Conservation (phyloP, 2,113 vertebrate species). For the Nettapus auritus region DNA sequence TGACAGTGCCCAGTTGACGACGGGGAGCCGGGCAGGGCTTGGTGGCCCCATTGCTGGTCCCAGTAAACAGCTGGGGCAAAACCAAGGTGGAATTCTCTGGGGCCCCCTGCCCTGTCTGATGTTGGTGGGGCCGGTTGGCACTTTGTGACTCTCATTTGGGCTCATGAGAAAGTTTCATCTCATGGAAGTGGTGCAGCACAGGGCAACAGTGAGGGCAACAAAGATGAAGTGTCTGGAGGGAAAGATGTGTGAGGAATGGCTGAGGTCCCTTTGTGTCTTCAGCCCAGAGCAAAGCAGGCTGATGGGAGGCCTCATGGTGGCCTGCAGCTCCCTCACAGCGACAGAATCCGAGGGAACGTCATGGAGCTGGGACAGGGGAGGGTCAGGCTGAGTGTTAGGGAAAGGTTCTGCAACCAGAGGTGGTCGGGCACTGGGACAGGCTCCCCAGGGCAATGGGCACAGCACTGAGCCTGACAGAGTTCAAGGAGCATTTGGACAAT, state of each 20-base stretch:
- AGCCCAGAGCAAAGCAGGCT: background rate
- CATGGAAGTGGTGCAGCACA: background rate
- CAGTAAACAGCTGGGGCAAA: background rate
- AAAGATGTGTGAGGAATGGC: background rate
- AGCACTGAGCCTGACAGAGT: background rate
- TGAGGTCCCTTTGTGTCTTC: background rate
- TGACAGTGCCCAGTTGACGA: background rate
- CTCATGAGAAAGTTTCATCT: background rate
- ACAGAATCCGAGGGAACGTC: background rate
- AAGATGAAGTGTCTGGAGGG: background rate
- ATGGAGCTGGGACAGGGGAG: background rate
- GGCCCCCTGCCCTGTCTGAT: background rate
- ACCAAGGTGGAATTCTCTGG: background rate
- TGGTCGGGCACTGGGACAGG: too few species aligned
- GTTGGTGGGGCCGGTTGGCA: background rate
- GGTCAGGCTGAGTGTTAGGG: background rate
- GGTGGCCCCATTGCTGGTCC: background rate
- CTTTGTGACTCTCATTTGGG: background rate
- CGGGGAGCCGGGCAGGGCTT: fast-evolving
- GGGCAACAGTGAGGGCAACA: background rate
- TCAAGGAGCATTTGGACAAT: background rate
- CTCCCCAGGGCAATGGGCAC: background rate
- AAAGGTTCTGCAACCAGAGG: background rate
- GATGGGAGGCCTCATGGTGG: background rate
- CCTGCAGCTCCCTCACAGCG: background rate